Percentiles rank a stretch among this genome's conserved stretches.
Evolutionary conservation across 2,797 vertebrate species (phyloP).

Genomic region (Philypnodon macrostomus): DNA sequence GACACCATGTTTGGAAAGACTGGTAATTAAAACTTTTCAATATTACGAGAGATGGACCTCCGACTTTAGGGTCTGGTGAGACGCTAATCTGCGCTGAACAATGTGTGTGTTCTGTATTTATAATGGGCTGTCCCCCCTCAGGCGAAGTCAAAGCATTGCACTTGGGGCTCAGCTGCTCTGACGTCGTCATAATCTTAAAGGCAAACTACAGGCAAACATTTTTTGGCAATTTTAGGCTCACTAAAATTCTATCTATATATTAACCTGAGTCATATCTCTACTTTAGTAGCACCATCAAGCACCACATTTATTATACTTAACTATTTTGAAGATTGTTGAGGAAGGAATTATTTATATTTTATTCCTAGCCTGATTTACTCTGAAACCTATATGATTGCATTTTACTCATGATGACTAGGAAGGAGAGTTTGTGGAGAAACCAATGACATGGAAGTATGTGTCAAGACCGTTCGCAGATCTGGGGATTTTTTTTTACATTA

Average conservation of each 20-base stretch:
- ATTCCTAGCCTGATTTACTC: too few relatives aligned
- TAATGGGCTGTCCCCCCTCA: neutral
- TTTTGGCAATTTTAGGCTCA: too few relatives aligned
- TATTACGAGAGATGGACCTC: neutral
- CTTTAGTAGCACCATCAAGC: too few relatives aligned
- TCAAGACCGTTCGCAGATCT: too few relatives aligned
- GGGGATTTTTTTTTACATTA: slow-evolving; percentile 50
- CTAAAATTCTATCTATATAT: too few relatives aligned
- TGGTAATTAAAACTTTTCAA: neutral
- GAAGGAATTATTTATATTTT: too few relatives aligned
- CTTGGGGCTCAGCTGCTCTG: slow-evolving; percentile 26
- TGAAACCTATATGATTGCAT: too few relatives aligned
- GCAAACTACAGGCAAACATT: too few relatives aligned
- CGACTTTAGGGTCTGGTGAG: neutral
- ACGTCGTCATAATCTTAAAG: too few relatives aligned
- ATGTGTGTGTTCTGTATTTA: slow-evolving; percentile 5
- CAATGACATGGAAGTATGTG: slow-evolving; percentile 43
- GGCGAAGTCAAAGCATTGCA: slow-evolving; percentile 18
- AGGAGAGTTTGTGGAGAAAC: slow-evolving; percentile 21
- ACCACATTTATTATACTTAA: too few relatives aligned
- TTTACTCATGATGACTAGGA: neutral
- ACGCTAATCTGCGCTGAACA: slow-evolving; percentile 6
- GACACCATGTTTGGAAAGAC: neutral
- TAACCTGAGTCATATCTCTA: too few relatives aligned
- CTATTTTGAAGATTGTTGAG: too few relatives aligned